Conservation (phyloP, 2,797 vertebrate genomes). For the Crocodylus rhombifer region DNA sequence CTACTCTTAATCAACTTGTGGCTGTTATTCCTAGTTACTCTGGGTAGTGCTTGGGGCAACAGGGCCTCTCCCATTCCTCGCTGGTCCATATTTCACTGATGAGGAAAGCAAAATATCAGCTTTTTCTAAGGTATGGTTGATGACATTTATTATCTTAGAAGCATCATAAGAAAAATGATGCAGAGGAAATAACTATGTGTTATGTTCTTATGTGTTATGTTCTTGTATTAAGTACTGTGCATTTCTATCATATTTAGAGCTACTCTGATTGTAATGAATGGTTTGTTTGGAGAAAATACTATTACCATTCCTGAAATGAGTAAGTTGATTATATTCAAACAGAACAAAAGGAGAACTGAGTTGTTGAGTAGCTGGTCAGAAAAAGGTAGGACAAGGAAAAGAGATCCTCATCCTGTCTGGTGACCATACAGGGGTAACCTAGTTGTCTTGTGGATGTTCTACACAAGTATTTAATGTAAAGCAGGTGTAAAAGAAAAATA, state of each 20-base stretch:
- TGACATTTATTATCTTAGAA: neutral
- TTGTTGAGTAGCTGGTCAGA: neutral
- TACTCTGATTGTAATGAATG: neutral
- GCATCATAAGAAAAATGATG: neutral
- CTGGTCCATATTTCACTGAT: neutral
- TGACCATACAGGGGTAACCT: neutral
- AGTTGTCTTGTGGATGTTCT: neutral
- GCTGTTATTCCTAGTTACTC: too few species aligned
- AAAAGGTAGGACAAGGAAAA: neutral
- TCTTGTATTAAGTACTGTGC: too few species aligned
- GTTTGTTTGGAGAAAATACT: neutral
- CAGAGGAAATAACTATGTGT: neutral
- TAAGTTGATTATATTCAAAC: neutral
- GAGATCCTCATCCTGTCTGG: neutral
- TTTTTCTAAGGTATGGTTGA: neutral
- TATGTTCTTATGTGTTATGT: too few species aligned
- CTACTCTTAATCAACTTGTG: too few species aligned
- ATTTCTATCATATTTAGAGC: neutral
- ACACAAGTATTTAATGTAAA: neutral
- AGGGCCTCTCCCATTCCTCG: too few species aligned
- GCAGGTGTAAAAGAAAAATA: constrained; percentile 12
- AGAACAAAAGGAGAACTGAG: neutral
- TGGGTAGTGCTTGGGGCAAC: too few species aligned
- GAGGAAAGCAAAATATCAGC: neutral
- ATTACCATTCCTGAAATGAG: neutral